phyloP scores from a whole-genome alignment of 2,797 vertebrate genomes.

The Mus caroli region DNA sequence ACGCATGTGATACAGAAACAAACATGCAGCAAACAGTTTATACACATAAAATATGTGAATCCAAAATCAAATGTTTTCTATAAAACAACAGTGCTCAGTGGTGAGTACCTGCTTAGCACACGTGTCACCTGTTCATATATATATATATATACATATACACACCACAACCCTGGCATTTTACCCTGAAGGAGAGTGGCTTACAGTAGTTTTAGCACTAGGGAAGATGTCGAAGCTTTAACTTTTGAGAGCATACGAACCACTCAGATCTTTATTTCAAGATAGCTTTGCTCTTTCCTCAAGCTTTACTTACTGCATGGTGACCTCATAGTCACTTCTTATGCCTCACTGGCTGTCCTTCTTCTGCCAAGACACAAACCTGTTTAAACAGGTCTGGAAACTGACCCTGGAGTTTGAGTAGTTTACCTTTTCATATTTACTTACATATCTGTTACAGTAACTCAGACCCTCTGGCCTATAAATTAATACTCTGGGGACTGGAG shows the following conservation, averaged over 20 bases:
- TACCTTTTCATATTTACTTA: neutral
- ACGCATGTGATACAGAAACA: neutral
- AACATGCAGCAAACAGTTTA: neutral
- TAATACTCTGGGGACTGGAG: neutral
- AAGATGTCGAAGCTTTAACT: neutral
- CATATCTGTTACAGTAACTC: constrained; percentile 6
- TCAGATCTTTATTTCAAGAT: neutral
- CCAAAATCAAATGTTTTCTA: neutral
- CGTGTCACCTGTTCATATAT: neutral
- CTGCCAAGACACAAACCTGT: constrained; percentile 15
- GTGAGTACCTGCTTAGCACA: neutral
- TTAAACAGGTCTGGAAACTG: neutral
- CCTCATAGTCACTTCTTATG: neutral
- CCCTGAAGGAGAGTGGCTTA: neutral
- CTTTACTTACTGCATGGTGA: neutral
- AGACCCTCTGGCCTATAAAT: neutral
- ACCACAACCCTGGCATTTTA: constrained; percentile 1
- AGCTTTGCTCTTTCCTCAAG: neutral
- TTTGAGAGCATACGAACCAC: neutral
- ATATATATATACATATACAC: too few species aligned
- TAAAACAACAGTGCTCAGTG: neutral
- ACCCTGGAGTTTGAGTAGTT: neutral
- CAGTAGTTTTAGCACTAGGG: neutral
- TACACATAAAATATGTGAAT: neutral
- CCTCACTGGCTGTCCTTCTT: neutral